Base-by-base conservation (phyloP, 2,113 vertebrate species). In the Siniperca chuatsi region DNA sequence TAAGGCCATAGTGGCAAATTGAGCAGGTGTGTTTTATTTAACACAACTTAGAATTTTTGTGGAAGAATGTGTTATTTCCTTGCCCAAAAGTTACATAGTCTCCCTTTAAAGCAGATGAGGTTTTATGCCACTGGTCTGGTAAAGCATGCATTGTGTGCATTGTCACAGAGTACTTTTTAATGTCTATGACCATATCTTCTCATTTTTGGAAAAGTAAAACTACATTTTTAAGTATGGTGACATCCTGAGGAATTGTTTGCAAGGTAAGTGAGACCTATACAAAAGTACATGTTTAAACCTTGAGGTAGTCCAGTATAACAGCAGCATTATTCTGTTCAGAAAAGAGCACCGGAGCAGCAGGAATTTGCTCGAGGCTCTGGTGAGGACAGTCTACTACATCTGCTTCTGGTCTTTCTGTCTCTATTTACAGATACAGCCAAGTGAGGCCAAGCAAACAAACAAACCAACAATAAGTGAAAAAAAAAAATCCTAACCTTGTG, bases 391-490 rank as follows among this genome's bases (percentile, higher is more conserved):
- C 25, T 48, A 2, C 1, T 62, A 18, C 23, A 8, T 67, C n/a
- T 72, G 48, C 61, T 44, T 73, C 60, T 62, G 65, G 58, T 78
- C 60, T 58, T 12, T 66, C 21, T 42, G 50, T 68, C 70, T 81
- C 65, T 78, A 55, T 75, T 83, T 88, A 83, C 72, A 80, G n/a
- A 79, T 7, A 61, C 33, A 21, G 29, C 65, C 40, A 8, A 76
- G 69, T 65, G 85, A 87, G 29, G 83, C 79, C 20, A 44, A 84
- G 64, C 75, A 80, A 79, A 86, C 75, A 91, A 81, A 83, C 84
- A 77, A 54, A 40, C 20, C 33, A 62, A 79, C 76, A 79, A 83
- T 37, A 60, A 65, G 50, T 52, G 23, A 52, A 55, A 70, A 79
- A 78, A 25, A 25, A 57, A 55, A 70, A 79, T 79, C 69, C 42